phyloP scores from a whole-genome alignment of 2,888 invertebrate species.

The Hyposoter dolosus region DNA sequence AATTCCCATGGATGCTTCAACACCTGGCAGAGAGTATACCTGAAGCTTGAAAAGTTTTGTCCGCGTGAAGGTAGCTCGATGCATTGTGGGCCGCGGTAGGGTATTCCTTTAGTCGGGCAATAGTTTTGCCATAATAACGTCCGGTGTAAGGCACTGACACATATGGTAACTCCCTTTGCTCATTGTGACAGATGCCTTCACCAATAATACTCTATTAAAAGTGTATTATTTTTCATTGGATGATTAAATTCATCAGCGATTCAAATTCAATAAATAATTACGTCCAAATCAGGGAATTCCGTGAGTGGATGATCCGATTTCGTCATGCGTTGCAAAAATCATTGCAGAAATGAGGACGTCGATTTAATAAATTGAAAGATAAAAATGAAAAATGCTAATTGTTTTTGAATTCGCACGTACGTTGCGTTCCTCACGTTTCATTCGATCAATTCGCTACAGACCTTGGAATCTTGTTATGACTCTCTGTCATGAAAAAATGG shows the following conservation, averaged over 20 bases:
- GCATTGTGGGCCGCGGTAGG: slow-evolving; percentile 58
- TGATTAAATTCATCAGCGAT: slow-evolving; percentile 7
- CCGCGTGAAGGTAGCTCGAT: slow-evolving; percentile 71
- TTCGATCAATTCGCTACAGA: background rate
- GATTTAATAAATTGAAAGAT: background rate
- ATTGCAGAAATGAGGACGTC: background rate
- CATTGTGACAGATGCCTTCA: slow-evolving; percentile 79
- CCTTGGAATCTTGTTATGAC: background rate
- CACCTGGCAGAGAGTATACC: slow-evolving; percentile 80
- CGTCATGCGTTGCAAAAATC: too few relatives aligned
- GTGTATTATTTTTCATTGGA: slow-evolving; percentile 61
- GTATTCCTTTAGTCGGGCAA: slow-evolving; percentile 75
- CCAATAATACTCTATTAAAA: slow-evolving; percentile 67
- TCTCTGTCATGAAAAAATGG: background rate
- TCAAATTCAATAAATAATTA: background rate
- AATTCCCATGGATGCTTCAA: slow-evolving; percentile 84
- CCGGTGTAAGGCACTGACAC: slow-evolving; percentile 78
- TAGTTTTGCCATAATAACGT: slow-evolving; percentile 80
- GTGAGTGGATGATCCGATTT: background rate
- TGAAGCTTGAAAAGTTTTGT: slow-evolving; percentile 78
- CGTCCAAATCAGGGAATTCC: background rate
- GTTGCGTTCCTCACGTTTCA: background rate
- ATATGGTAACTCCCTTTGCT: slow-evolving; percentile 78
- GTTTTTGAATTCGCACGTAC: background rate
- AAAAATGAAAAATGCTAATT: background rate